Percentiles rank a stretch among this genome's conserved stretches.
These are phyloP conservation scores for Sorex maritimensis DNA, from an alignment of 2,797 vertebrate species.

Conservation along the genomic window DNA sequence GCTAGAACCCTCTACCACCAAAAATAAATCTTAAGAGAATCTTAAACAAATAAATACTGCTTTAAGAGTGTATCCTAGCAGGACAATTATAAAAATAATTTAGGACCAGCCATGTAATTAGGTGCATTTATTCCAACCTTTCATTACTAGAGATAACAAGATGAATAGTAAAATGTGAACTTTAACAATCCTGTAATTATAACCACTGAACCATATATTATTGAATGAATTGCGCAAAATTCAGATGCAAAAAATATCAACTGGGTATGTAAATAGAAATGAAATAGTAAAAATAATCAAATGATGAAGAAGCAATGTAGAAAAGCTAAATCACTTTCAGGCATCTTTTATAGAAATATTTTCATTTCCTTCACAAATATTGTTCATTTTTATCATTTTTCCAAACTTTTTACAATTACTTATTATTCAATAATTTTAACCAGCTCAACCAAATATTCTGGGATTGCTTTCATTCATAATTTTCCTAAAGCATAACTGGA, in stretches of 20 bases:
- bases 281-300: conserved; percentile 90
- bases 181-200: conserved; percentile 92
- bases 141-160: conserved; percentile 91
- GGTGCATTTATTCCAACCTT: conserved; percentile 91
- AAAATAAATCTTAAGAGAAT: conserved; percentile 80
- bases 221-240: conserved; percentile 90
- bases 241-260: conserved; percentile 90
- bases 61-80: conserved; percentile 87
- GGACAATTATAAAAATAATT: conserved; percentile 91
- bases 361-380: conserved; percentile 87
- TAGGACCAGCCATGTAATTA: conserved; percentile 90
- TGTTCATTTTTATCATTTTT: conserved; percentile 81
- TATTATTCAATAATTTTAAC: conserved; percentile 68
- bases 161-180: conserved; percentile 91
- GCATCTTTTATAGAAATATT: conserved; percentile 80
- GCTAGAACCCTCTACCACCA: conserved; percentile 69
- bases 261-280: conserved; percentile 90
- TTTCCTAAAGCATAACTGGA: conserved; percentile 61
- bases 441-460: conserved; percentile 69
- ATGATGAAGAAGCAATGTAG: conserved; percentile 86
- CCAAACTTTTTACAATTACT: conserved; percentile 71
- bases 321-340: conserved; percentile 84
- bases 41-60: conserved; percentile 83
- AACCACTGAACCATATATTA: conserved; percentile 90
- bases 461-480: conserved; percentile 69